Conservation (phyloP, 2,797 vertebrate species). For the Argyrosomus regius region DNA sequence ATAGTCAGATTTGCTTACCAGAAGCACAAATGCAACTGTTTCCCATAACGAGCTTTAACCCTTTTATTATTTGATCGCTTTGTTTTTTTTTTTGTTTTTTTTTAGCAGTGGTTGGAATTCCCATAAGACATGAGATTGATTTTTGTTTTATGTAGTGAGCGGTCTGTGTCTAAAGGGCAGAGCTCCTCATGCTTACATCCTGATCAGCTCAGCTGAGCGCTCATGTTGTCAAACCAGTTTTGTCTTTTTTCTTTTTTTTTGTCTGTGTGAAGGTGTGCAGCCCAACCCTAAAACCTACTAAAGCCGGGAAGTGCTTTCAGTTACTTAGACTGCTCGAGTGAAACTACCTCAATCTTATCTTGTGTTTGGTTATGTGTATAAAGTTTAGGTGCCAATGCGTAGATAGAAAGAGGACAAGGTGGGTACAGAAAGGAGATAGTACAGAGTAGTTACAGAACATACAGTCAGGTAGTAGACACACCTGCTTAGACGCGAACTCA, state of each 20-base stretch:
- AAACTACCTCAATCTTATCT: constrained; percentile 54
- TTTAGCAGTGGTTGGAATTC: not conserved
- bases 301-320: constrained; percentile 61
- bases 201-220: constrained; percentile 38
- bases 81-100: not conserved
- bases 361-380: constrained; percentile 36
- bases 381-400: constrained; percentile 33
- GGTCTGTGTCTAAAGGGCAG: constrained; percentile 26
- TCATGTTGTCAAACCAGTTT: constrained; percentile 80
- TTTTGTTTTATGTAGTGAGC: not conserved
- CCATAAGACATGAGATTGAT: not conserved
- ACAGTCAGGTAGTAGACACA: not conserved
- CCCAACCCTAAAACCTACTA: constrained; percentile 73
- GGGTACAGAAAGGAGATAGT: too few relatives aligned
- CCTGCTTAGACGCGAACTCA: constrained; percentile 10
- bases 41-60: not conserved
- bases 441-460: not conserved
- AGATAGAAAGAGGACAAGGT: not conserved
- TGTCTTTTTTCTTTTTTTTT: constrained; percentile 7
- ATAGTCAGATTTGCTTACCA: not conserved
- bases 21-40: constrained; percentile 7
- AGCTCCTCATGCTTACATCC: constrained; percentile 24
- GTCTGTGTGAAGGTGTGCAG: constrained; percentile 55
- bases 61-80: not conserved
- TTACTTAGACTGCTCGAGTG: constrained; percentile 27